Base-by-base conservation (phyloP, 2,888 invertebrate species). In the Drosophila tripunctata region DNA sequence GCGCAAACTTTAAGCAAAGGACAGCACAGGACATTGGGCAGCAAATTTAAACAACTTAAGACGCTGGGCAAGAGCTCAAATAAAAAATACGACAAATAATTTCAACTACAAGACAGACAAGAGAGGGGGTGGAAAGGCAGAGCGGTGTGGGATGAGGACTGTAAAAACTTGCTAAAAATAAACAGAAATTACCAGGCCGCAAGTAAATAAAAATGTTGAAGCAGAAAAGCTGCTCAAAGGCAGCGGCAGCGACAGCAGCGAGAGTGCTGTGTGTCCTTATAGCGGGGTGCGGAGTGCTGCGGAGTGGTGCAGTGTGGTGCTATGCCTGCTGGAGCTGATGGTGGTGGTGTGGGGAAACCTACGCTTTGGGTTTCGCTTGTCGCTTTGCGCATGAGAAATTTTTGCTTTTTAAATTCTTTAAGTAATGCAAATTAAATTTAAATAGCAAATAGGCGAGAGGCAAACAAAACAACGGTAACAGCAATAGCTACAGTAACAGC, bases 401-500 rank as follows among this genome's bases (percentile, higher is more conserved):
- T 78, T 70, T 67, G 76, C 75, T 78, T 82, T 87, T 86, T 77
- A 86, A 84, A 87, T 86, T 87, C 83, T 86, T 75, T 69, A 87
- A 86, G 79, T 82, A 86, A 87, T 83, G 83, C 88, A 84, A 87
- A 84, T 84, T 87, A 88, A 83, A 84, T 85, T 84, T 84, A 88
- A 87, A 87, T 86, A 75, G 76, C 86, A 85, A 82, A 87, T 87
- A 85, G 87, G 79, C 78, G 60, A 76, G 68, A 71, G 65, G 75
- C 79, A 72, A 86, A 72, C 64, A 77, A 64, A 75, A 65, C 67
- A 72, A 44, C 44, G 48, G 33, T 14, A 35, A 27, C 44, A 27
- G 45, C 33, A 51, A 35, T 14, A 38, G 41, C 35, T 60, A 27
- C 4, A 27, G 27, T 10, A 27, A 27, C 10, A 27, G 27, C 10